Base-by-base conservation (phyloP, 2,113 vertebrate genomes). In the Paramisgurnus dabryanus region DNA sequence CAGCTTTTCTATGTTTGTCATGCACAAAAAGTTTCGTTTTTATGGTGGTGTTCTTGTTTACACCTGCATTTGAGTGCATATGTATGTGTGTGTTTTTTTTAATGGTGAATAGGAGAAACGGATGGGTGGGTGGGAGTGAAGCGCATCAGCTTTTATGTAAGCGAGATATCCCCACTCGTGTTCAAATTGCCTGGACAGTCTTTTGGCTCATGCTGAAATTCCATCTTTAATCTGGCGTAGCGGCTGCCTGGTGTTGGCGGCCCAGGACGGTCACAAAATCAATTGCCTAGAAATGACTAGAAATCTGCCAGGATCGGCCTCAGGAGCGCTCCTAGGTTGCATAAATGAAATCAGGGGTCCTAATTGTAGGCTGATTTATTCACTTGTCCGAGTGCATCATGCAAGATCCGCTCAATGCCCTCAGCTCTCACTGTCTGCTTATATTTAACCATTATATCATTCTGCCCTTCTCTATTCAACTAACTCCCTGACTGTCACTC, bases 291-390 rank as follows among this genome's bases (percentile, higher is more conserved):
- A 93, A 94, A 92, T 93, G 93, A 93, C 92, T 34, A 34, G 27
- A 34, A 34, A 93, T 93, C 92, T 93, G 92, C 90, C 92, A 92
- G 90, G 87, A 90, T 87, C 82, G 84, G 89, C 89, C 87, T 87
- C 71, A n/a, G 80, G 89, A 91, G 88, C 63, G 86, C 92, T 92
- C 83, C 77, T 86, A 91, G 92, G 92, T 92, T 91, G 88, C 87
- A 87, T 90, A 91, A 93, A 93, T 93, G 90, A 92, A 93, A 93
- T 92, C 91, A 91, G 89, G 85, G 86, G 86, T 83, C 86, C 91
- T 94, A 92, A 93, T 94, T 93, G 90, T 88, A 86, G 80, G 85
- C 88, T 93, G 93, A 94, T 93, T 92, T 92, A 94, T 93, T 92
- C 90, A 92, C 90, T 92, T 91, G 91, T 92, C 90, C 89, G 84